Percentiles rank a stretch among this genome's conserved stretches.
These are phyloP conservation scores for Myripristis jacobus DNA, from an alignment of 2,797 vertebrate genomes.

Conservation along the genomic window DNA sequence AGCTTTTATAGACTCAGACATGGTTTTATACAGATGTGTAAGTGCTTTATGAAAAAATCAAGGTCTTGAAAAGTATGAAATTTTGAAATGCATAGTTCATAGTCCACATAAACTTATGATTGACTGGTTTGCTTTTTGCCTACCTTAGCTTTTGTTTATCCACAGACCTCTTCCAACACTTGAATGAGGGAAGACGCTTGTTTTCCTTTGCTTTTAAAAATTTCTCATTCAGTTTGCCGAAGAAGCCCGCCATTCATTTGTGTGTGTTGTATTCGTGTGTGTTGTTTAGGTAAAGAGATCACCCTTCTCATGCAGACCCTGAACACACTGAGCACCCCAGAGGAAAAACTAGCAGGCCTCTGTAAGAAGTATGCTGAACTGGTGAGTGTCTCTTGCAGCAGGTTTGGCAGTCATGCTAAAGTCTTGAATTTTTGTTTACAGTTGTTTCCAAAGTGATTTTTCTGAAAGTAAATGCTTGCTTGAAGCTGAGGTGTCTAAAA, in stretches of 20 bases:
- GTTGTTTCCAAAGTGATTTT: too few species aligned
- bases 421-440: not conserved
- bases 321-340: conserved; percentile 96
- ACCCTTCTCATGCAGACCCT: conserved; percentile 98
- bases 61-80: too few species aligned
- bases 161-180: not conserved
- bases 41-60: too few species aligned
- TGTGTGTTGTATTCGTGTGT: not conserved
- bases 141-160: not conserved
- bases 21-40: too few species aligned
- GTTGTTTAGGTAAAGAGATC: conserved; percentile 86
- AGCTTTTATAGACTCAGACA: too few species aligned
- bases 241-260: not conserved
- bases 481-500: not conserved
- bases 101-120: too few species aligned
- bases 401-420: not conserved
- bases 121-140: too few species aligned
- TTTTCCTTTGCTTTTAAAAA: too few species aligned
- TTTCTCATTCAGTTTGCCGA: not conserved
- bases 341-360: conserved; percentile 94
- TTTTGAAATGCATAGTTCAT: too few species aligned
- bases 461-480: too few species aligned
- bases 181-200: too few species aligned
- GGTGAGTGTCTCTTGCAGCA: conserved; percentile 81
- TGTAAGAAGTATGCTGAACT: conserved; percentile 99